Evolutionary conservation across 37 sponge, comb jelly and placozoan species (phyloP).

Genomic region (Theonella swinhoei): DNA sequence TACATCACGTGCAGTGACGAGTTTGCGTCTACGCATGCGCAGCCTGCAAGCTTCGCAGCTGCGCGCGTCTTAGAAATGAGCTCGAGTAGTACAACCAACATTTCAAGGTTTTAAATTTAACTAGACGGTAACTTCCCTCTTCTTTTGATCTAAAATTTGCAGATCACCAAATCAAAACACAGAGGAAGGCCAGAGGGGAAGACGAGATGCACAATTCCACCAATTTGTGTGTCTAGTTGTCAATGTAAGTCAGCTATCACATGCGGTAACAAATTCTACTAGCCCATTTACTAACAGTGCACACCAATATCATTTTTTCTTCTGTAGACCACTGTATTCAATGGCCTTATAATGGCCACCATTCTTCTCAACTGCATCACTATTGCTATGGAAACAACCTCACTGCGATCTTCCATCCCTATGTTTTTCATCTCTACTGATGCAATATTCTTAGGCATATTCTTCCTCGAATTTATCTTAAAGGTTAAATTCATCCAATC

Average conservation of each 20-base stretch:
- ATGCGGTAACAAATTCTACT: neutral
- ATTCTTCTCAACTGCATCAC: conserved; percentile 72
- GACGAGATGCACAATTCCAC: conserved; percentile 28
- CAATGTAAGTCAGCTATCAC: neutral
- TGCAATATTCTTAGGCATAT: conserved; percentile 64
- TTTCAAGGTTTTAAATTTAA: no score
- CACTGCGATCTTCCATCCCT: conserved; percentile 37
- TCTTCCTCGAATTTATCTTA: conserved; percentile 67
- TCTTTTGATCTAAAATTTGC: no score
- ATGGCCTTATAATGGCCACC: conserved; percentile 55
- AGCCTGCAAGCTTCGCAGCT: no score
- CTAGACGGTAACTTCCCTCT: no score
- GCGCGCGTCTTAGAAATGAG: no score
- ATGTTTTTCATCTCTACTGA: conserved; percentile 55
- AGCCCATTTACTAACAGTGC: neutral
- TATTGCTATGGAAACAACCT: conserved; percentile 80
- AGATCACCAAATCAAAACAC: no score
- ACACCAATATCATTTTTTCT: neutral
- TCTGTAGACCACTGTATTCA: conserved; percentile 46
- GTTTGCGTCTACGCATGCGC: neutral
- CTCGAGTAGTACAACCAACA: no score
- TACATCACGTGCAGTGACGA: neutral
- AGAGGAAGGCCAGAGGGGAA: neutral
- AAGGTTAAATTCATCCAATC: conserved; percentile 30
- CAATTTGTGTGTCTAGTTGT: neutral